Evolutionary conservation across 2,888 invertebrate species (phyloP).

Genomic region (Nasonovia ribisnigri): DNA sequence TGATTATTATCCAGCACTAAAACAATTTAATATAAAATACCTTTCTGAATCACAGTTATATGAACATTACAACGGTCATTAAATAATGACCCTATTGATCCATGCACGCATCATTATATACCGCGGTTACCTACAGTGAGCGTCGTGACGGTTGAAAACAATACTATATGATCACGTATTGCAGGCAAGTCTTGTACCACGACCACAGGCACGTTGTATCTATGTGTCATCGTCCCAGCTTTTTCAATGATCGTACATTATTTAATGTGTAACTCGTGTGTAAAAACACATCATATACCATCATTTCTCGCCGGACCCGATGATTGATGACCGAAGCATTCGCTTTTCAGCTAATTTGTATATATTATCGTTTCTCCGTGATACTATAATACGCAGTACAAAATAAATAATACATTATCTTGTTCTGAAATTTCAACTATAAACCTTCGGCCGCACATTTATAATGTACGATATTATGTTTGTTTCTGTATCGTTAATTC

Average conservation of each 20-base stretch:
- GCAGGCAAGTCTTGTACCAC: background rate
- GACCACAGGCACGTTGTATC: background rate
- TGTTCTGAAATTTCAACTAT: background rate
- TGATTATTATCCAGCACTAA: background rate
- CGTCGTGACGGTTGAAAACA: background rate
- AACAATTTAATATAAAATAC: background rate
- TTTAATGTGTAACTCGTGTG: background rate
- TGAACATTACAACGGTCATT: background rate
- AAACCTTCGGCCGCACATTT: background rate
- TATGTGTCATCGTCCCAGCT: background rate
- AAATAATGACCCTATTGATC: background rate
- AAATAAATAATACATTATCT: conserved; percentile 1
- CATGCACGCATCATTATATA: background rate
- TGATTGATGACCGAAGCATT: background rate
- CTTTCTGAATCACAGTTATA: background rate
- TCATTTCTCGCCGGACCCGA: background rate
- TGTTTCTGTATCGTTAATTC: background rate
- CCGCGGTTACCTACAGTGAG: background rate
- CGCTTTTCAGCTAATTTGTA: background rate
- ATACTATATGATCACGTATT: background rate
- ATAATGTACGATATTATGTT: background rate
- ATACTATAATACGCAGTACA: background rate
- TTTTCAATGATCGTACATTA: background rate
- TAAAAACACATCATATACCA: background rate
- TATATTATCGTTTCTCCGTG: background rate